Percentiles rank a stretch among this genome's conserved stretches.
phyloP scores from a whole-genome alignment of 2,113 vertebrate genomes.

The Alces alces region DNA sequence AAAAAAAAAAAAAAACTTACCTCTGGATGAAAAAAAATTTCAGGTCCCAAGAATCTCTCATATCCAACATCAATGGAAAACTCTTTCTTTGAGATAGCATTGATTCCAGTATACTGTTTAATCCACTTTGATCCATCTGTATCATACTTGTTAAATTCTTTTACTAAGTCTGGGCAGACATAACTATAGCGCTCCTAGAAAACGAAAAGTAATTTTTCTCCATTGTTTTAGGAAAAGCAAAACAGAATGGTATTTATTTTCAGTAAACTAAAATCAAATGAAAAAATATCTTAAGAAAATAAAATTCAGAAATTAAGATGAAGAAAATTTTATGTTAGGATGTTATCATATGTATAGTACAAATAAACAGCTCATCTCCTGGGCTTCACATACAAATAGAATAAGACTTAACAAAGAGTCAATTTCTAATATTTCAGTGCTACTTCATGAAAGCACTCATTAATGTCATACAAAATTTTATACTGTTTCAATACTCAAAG shows the following conservation, averaged over 20 bases:
- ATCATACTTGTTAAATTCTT: slow-evolving; percentile 99
- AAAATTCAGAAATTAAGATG: slow-evolving; percentile 5
- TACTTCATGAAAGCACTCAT: slow-evolving; percentile 31
- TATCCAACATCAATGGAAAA: slow-evolving; percentile 99
- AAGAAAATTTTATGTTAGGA: neutral
- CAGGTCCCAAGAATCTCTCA: slow-evolving; percentile 96
- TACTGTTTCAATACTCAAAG: neutral
- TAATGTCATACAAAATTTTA: neutral
- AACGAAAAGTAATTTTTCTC: slow-evolving; percentile 16
- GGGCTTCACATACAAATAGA: neutral
- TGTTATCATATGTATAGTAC: neutral
- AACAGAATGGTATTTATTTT: neutral
- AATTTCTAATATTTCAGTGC: neutral
- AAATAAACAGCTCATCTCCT: neutral
- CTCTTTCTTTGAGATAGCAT: slow-evolving; percentile 97
- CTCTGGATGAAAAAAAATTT: slow-evolving; percentile 99
- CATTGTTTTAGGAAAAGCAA: neutral
- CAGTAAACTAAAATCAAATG: neutral
- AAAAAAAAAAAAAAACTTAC: slow-evolving; percentile 73
- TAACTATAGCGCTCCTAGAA: slow-evolving; percentile 96
- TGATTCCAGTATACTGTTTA: slow-evolving; percentile 98
- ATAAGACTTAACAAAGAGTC: neutral
- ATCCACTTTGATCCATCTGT: slow-evolving; percentile 98
- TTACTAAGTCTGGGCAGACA: slow-evolving; percentile 97
- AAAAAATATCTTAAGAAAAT: neutral